phyloP scores from a whole-genome alignment of 2,888 invertebrate genomes.

The Cheilosia grossa region DNA sequence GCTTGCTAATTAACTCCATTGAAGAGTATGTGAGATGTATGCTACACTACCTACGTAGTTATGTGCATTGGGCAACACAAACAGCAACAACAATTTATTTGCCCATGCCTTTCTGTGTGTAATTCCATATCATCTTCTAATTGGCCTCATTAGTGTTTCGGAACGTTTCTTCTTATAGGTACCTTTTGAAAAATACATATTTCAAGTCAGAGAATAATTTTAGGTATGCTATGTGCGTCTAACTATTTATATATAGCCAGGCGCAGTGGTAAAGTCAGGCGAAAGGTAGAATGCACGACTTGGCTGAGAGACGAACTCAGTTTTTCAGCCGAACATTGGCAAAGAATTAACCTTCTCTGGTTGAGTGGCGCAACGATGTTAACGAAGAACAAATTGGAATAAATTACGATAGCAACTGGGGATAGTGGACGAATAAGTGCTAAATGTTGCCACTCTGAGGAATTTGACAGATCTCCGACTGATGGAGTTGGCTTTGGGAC shows the following conservation, averaged over 20 bases:
- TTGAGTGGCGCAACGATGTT: neutral
- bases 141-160: constrained; percentile 71
- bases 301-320: constrained; percentile 18
- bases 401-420: neutral
- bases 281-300: neutral
- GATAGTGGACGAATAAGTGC: too few relatives aligned
- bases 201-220: constrained; percentile 19
- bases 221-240: constrained; percentile 6
- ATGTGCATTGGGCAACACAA: constrained; percentile 23
- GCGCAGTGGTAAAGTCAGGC: neutral
- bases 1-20: constrained; percentile 66
- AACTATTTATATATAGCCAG: too few relatives aligned
- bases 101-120: constrained; percentile 33
- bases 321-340: constrained; percentile 16
- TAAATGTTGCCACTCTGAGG: too few relatives aligned
- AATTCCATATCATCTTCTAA: constrained; percentile 70
- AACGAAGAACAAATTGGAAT: constrained; percentile 27
- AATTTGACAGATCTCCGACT: too few relatives aligned
- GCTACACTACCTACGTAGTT: neutral
- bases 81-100: constrained; percentile 24
- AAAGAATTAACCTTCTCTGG: neutral
- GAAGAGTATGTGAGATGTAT: constrained; percentile 17
- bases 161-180: constrained; percentile 44
- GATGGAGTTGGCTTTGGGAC: too few relatives aligned
- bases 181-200: neutral